phyloP scores from a whole-genome alignment of 2,113 vertebrate species.

The Nesoenas mayeri region DNA sequence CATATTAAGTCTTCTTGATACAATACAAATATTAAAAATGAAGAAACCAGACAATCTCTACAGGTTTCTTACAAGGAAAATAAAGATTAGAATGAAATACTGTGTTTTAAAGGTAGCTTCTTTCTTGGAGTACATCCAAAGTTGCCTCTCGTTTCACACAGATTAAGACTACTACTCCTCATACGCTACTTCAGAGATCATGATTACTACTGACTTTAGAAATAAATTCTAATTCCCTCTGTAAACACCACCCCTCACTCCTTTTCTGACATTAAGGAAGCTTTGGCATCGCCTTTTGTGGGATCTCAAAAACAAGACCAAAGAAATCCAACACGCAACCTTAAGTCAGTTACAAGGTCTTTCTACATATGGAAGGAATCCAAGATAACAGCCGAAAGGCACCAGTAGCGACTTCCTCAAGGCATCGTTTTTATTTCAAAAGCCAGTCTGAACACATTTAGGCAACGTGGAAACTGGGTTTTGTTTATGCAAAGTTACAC shows the following conservation, averaged over 20 bases:
- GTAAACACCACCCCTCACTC: fast-evolving
- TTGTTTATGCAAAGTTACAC: not conserved
- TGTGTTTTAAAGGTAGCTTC: not conserved
- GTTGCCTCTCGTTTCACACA: not conserved
- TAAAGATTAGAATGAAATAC: not conserved
- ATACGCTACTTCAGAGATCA: not conserved
- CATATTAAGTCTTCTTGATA: not conserved
- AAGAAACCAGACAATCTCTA: not conserved
- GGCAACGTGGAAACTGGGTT: not conserved
- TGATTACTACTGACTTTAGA: not conserved
- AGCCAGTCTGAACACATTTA: not conserved
- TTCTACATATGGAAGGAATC: not conserved
- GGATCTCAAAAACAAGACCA: not conserved
- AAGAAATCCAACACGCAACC: not conserved
- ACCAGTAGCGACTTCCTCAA: not conserved
- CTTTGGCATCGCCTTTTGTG: not conserved
- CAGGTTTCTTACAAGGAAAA: not conserved
- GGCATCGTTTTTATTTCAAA: constrained; percentile 6
- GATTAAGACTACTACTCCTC: not conserved
- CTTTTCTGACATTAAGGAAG: not conserved
- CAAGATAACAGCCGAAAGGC: not conserved
- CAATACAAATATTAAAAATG: not conserved
- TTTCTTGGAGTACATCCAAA: not conserved
- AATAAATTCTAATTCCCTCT: not conserved
- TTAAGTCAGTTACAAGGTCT: not conserved